A percentile compares a stretch with the other conserved stretches of the same genome.
Conservation (phyloP, 2,797 vertebrate genomes). For the Pampus argenteus region DNA sequence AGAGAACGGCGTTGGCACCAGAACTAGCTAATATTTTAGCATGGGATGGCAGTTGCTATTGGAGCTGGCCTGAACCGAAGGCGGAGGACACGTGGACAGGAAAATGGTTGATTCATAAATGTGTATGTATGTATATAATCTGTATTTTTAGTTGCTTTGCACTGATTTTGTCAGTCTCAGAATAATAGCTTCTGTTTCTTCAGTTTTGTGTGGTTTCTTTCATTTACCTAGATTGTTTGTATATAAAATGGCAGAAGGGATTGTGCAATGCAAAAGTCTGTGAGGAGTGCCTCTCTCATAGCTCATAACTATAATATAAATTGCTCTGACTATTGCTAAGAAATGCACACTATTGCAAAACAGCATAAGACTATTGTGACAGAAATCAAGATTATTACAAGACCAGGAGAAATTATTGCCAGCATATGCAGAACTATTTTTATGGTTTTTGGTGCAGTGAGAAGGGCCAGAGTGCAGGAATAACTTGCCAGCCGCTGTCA, state of each 20-base stretch:
- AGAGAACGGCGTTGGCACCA: slow-evolving; percentile 17
- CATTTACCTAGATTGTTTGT: slow-evolving; percentile 9
- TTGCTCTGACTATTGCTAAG: slow-evolving; percentile 24
- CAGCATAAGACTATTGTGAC: slow-evolving; percentile 36
- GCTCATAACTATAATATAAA: slow-evolving; percentile 43
- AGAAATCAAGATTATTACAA: slow-evolving; percentile 58
- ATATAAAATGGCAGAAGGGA: background rate
- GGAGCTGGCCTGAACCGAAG: slow-evolving; percentile 4
- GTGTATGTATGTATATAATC: too few relatives aligned
- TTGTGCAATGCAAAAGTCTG: background rate
- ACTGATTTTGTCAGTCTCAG: background rate
- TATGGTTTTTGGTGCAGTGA: slow-evolving; percentile 46
- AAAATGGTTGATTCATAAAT: background rate
- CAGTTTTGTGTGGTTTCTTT: background rate
- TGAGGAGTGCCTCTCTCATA: slow-evolving; percentile 9
- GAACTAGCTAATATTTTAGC: slow-evolving; percentile 16
- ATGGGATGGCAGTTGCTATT: slow-evolving; percentile 4
- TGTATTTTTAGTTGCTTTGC: background rate
- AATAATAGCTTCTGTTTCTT: background rate
- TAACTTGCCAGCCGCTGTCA: slow-evolving; percentile 34
- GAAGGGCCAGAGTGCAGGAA: slow-evolving; percentile 8
- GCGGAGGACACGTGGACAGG: background rate
- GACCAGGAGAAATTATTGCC: slow-evolving; percentile 54
- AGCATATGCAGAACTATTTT: slow-evolving; percentile 52
- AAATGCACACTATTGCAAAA: slow-evolving; percentile 56